phyloP scores from a whole-genome alignment of 2,113 vertebrate genomes.

The Saguinus imperator region DNA sequence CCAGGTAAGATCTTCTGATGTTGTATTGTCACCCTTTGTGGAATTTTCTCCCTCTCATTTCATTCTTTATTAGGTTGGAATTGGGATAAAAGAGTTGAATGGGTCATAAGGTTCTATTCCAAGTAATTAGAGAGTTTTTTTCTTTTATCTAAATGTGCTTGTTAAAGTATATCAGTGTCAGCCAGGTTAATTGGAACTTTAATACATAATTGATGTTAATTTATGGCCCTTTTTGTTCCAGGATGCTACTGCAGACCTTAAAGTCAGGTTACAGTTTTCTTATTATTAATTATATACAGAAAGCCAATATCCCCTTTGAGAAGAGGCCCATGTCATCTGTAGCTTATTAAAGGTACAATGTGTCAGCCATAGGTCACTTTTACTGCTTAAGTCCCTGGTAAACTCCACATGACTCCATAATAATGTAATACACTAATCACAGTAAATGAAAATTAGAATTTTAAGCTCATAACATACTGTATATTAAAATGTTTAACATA shows the following conservation, averaged over 20 bases:
- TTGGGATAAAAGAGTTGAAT: conserved; percentile 87
- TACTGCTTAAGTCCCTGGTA: conserved; percentile 44
- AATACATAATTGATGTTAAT: conserved; percentile 93
- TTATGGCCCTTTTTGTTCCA: conserved; percentile 90
- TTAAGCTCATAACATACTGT: not conserved
- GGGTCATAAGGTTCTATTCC: conserved; percentile 88
- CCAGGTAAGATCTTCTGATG: conserved; percentile 70
- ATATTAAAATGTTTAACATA: conserved; percentile 9
- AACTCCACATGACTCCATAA: conserved; percentile 47
- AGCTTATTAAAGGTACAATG: conserved; percentile 77
- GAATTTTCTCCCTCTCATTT: conserved; percentile 81
- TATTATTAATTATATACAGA: conserved; percentile 90
- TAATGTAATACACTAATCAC: conserved; percentile 47
- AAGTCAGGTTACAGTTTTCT: conserved; percentile 89
- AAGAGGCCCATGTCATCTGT: conserved; percentile 75
- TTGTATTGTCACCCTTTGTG: conserved; percentile 71
- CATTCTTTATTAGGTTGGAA: conserved; percentile 85
- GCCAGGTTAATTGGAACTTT: conserved; percentile 91
- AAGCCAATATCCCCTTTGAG: conserved; percentile 85
- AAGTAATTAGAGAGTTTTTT: conserved; percentile 91
- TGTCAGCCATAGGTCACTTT: conserved; percentile 76
- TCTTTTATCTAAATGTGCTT: conserved; percentile 90
- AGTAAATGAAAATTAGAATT: conserved; percentile 47
- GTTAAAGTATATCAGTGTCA: conserved; percentile 91
- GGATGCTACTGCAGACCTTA: conserved; percentile 84